Conservation (phyloP, 2,797 vertebrate genomes). For the Alcedo atthis region DNA sequence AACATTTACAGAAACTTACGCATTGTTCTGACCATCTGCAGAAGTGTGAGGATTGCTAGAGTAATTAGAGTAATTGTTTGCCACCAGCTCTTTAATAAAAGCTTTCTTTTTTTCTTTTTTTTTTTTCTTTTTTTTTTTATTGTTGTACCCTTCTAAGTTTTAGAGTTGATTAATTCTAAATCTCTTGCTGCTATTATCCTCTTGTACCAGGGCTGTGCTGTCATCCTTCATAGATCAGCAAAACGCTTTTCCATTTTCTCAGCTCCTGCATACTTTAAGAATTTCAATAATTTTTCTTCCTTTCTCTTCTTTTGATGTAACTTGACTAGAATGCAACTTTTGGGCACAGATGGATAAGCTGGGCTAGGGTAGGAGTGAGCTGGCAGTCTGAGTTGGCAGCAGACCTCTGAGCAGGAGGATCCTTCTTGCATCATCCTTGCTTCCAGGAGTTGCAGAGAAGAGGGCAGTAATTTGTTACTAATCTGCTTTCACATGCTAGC, state of each 20-base stretch:
- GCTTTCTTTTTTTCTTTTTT: background rate
- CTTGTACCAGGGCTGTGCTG: background rate
- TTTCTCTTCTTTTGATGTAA: background rate
- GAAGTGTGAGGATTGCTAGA: background rate
- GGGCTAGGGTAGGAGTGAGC: background rate
- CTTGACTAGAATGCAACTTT: background rate
- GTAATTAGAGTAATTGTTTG: background rate
- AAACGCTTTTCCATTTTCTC: background rate
- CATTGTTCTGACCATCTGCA: background rate
- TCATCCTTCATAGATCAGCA: background rate
- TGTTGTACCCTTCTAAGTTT: background rate
- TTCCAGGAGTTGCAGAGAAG: background rate
- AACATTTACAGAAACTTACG: background rate
- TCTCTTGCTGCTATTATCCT: background rate
- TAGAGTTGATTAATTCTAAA: background rate
- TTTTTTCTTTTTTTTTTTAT: background rate
- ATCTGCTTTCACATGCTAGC: conserved; percentile 12
- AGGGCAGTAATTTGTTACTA: background rate
- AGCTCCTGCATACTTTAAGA: background rate
- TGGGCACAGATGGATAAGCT: background rate
- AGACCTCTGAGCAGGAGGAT: background rate
- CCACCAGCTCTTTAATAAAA: background rate
- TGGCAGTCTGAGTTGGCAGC: fast-evolving
- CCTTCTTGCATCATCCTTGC: conserved; percentile 41
- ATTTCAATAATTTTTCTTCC: background rate